phyloP scores from a whole-genome alignment of 2,888 invertebrate species.

The Cylloceria caligata region DNA sequence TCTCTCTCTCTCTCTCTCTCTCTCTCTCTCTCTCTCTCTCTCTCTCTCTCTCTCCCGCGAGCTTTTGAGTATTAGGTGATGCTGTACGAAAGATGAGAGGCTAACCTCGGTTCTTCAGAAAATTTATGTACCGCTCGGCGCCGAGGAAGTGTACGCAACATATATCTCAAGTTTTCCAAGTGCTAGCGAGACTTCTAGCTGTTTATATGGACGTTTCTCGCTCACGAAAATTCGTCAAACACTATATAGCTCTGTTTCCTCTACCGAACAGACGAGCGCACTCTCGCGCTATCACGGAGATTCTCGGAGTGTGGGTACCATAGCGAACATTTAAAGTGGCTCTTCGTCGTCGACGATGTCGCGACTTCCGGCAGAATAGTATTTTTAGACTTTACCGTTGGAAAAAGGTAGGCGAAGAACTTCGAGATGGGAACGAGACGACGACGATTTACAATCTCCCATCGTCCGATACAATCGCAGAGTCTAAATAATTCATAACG shows the following conservation, averaged over 20 bases:
- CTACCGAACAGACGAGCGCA: neutral
- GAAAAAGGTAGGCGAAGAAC: neutral
- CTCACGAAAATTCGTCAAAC: slow-evolving; percentile 40
- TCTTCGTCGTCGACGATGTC: slow-evolving; percentile 15
- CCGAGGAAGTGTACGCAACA: slow-evolving; percentile 45
- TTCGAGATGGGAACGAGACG: neutral
- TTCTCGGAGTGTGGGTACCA: neutral
- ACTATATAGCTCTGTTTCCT: slow-evolving; percentile 27
- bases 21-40: neutral
- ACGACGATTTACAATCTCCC: slow-evolving; percentile 13
- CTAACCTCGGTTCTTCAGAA: slow-evolving; percentile 42
- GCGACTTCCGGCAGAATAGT: slow-evolving; percentile 22
- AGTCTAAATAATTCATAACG: slow-evolving; percentile 36
- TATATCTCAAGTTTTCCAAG: slow-evolving; percentile 23
- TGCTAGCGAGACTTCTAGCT: neutral
- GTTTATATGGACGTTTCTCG: slow-evolving; percentile 24
- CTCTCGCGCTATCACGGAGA: neutral
- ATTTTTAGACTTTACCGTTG: neutral
- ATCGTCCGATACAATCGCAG: neutral
- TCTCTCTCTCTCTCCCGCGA: neutral
- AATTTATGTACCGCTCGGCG: slow-evolving; percentile 74
- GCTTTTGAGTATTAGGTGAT: slow-evolving; percentile 57
- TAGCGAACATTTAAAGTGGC: slow-evolving; percentile 16
- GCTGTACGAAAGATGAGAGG: slow-evolving; percentile 36
- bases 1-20: neutral